These are phyloP conservation scores for Aphelenchoides avenae DNA, from an alignment of 1,140 invertebrate species.

Conservation along the genomic window DNA sequence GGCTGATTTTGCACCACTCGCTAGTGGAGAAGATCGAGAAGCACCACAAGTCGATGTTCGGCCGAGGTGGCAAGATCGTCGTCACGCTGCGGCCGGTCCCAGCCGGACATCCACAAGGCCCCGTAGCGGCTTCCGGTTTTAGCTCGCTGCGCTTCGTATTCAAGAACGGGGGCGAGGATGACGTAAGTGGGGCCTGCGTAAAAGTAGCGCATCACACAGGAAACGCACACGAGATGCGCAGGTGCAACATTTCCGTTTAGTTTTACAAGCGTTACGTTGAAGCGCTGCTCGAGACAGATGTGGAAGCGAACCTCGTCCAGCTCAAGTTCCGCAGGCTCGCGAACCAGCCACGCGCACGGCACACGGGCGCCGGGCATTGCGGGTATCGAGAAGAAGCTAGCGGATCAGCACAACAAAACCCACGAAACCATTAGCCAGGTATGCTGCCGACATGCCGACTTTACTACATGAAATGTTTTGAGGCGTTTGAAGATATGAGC, in stretches of 20 bases:
- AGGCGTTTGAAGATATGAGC: slow-evolving; percentile 89
- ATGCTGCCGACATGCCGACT: too few relatives aligned
- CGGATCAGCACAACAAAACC: slow-evolving; percentile 81
- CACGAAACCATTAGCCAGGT: slow-evolving; percentile 74
- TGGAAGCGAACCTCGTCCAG: slow-evolving; percentile 61
- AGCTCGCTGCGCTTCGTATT: slow-evolving; percentile 49
- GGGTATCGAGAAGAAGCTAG: slow-evolving; percentile 85
- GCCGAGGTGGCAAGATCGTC: slow-evolving; percentile 68
- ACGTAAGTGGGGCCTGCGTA: too few relatives aligned
- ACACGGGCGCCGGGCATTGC: slow-evolving; percentile 70
- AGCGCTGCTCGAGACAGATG: slow-evolving; percentile 59
- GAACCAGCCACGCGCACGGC: slow-evolving; percentile 33
- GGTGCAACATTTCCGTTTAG: slow-evolving; percentile 24
- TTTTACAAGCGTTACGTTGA: slow-evolving; percentile 65
- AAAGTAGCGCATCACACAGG: not conserved
- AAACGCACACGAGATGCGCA: not conserved
- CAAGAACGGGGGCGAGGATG: slow-evolving; percentile 57
- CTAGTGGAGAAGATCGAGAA: slow-evolving; percentile 53
- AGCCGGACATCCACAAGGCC: slow-evolving; percentile 29
- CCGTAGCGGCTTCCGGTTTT: slow-evolving; percentile 38
- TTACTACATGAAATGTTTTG: slow-evolving; percentile 59
- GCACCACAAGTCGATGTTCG: slow-evolving; percentile 59
- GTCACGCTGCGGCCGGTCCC: slow-evolving; percentile 69
- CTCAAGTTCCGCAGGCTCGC: slow-evolving; percentile 49
- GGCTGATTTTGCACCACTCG: slow-evolving; percentile 56